Conservation (phyloP, 92 coral and sea anemone species). For the Parazoanthus darwini region DNA sequence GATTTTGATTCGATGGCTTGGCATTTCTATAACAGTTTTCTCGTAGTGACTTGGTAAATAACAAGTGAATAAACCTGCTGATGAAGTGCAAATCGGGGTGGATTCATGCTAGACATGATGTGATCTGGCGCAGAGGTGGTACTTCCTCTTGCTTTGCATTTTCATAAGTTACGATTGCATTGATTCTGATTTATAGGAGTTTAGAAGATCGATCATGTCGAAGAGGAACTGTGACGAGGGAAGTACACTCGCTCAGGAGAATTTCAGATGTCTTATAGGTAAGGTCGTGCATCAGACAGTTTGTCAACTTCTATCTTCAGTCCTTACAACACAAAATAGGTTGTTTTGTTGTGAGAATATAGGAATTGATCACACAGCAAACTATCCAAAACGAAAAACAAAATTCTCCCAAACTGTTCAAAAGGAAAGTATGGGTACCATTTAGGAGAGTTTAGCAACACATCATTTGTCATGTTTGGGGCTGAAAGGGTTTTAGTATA, state of each 20-base stretch:
- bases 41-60: background rate
- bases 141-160: background rate
- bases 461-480: too few relatives aligned
- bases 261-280: conserved; percentile 27
- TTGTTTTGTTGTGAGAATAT: too few relatives aligned
- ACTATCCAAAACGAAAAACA: too few relatives aligned
- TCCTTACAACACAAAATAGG: too few relatives aligned
- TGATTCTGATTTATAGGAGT: background rate
- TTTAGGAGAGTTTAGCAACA: too few relatives aligned
- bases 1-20: conserved; percentile 20
- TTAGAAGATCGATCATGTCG: background rate
- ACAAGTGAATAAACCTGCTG: background rate
- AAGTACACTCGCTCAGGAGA: background rate
- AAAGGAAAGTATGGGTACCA: too few relatives aligned
- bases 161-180: too few relatives aligned
- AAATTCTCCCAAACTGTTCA: too few relatives aligned
- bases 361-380: too few relatives aligned
- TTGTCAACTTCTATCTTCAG: too few relatives aligned
- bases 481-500: too few relatives aligned
- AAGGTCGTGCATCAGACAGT: background rate
- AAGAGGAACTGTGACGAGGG: conserved; percentile 6
- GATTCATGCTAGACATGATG: background rate
- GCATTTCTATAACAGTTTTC: background rate
- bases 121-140: background rate
- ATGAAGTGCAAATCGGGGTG: background rate